These are phyloP conservation scores for Erythrocebus patas DNA, from an alignment of 2,113 vertebrate species.

Conservation along the genomic window DNA sequence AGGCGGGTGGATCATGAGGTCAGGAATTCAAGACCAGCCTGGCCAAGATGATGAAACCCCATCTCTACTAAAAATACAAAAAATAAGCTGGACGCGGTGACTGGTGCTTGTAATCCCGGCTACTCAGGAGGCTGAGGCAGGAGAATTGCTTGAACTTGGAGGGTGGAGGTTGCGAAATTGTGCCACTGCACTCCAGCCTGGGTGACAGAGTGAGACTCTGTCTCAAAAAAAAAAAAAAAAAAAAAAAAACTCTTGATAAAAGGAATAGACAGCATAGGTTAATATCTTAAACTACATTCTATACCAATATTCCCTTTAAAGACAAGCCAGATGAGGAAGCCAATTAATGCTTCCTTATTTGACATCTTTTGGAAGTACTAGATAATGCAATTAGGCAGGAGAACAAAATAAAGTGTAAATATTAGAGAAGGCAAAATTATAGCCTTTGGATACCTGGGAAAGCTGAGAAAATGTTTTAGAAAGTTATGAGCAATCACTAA, in stretches of 20 bases:
- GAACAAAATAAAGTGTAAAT: neutral
- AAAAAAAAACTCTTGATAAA: neutral
- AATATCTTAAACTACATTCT: neutral
- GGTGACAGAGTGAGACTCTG: too few relatives aligned
- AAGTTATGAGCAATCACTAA: neutral
- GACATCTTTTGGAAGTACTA: neutral
- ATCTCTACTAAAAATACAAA: too few relatives aligned
- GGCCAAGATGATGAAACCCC: too few relatives aligned
- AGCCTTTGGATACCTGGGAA: neutral
- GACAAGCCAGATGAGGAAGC: neutral
- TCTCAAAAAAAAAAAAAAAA: too few relatives aligned
- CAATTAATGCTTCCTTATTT: neutral
- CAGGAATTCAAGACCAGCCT: too few relatives aligned
- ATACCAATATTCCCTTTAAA: neutral
- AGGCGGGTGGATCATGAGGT: too few relatives aligned
- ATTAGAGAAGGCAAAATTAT: neutral
- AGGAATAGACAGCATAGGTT: slow-evolving; percentile 19
- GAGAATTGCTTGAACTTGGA: too few relatives aligned
- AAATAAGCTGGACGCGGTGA: too few relatives aligned
- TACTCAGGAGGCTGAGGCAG: too few relatives aligned
- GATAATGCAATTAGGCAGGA: neutral
- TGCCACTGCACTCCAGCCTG: too few relatives aligned
- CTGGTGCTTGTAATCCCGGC: too few relatives aligned
- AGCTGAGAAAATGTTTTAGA: slow-evolving; percentile 10
- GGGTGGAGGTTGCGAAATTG: too few relatives aligned